A percentile compares a stretch with the other conserved stretches of the same genome.
phyloP scores from a whole-genome alignment of 2,113 vertebrate species.

The Pangasianodon hypophthalmus region DNA sequence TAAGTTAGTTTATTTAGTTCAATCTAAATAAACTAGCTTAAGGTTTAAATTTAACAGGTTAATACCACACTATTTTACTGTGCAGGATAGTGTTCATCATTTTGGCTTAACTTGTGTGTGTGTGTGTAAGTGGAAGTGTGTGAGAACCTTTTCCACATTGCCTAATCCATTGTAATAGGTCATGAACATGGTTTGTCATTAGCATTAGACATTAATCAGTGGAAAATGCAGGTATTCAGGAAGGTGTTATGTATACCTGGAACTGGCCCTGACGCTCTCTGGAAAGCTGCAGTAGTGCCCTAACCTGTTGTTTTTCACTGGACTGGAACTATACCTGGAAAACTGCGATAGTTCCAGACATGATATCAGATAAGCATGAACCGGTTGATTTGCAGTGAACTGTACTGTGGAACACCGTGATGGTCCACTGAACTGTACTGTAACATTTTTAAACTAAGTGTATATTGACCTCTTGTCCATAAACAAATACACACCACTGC shows the following conservation, averaged over 20 bases:
- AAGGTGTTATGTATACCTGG: background rate
- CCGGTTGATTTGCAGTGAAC: background rate
- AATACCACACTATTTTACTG: background rate
- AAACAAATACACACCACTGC: background rate
- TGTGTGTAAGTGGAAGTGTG: too few relatives aligned
- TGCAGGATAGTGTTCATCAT: background rate
- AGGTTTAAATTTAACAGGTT: background rate
- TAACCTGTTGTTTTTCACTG: background rate
- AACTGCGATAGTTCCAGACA: background rate
- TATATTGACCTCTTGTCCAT: background rate
- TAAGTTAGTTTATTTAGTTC: background rate
- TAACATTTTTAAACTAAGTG: conserved; percentile 5
- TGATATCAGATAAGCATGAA: background rate
- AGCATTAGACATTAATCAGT: background rate
- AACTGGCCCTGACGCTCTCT: background rate
- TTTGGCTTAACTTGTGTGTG: background rate
- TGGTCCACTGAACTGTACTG: conserved; percentile 13
- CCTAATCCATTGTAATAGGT: background rate
- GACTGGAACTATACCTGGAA: conserved; percentile 6
- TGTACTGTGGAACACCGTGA: background rate
- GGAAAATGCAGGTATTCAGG: conserved; percentile 8
- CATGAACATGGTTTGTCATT: conserved; percentile 1
- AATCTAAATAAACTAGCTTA: background rate
- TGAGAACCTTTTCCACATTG: conserved; percentile 5
- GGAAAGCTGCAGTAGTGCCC: background rate